Conservation (phyloP, 35 echinoderm and acorn worm species). For the Anneissia japonica region DNA sequence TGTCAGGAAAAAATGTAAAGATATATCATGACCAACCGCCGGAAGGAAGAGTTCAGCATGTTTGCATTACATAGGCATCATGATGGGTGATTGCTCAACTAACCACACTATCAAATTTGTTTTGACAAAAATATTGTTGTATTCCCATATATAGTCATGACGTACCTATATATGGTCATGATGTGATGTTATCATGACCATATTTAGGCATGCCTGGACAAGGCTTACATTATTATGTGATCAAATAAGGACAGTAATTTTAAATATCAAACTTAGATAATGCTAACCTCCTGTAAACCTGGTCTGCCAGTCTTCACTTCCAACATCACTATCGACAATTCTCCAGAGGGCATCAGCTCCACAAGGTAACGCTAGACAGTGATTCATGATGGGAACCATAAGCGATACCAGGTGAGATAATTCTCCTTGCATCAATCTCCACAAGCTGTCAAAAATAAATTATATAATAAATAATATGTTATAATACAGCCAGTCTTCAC, state of each 20-base stretch:
- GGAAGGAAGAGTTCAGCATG: no score
- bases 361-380: constrained; percentile 68
- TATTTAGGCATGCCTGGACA: no score
- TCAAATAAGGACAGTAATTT: no score
- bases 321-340: constrained; percentile 71
- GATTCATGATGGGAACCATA: constrained; percentile 71
- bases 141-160: no score
- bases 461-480: neutral
- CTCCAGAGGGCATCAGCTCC: constrained; percentile 89
- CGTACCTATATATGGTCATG: no score
- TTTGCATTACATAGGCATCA: neutral
- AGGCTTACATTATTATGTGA: no score
- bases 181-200: no score
- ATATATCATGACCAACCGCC: no score
- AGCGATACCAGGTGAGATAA: constrained; percentile 70
- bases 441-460: constrained; percentile 51
- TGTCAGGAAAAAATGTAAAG: no score
- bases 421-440: constrained; percentile 81
- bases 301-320: constrained; percentile 83
- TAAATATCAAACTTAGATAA: neutral
- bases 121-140: no score
- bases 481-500: no score
- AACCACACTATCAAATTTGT: neutral
- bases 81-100: neutral
- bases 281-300: constrained; percentile 73